phyloP scores from a whole-genome alignment of 1,140 invertebrate species.

The Dendrolimus punctatus region DNA sequence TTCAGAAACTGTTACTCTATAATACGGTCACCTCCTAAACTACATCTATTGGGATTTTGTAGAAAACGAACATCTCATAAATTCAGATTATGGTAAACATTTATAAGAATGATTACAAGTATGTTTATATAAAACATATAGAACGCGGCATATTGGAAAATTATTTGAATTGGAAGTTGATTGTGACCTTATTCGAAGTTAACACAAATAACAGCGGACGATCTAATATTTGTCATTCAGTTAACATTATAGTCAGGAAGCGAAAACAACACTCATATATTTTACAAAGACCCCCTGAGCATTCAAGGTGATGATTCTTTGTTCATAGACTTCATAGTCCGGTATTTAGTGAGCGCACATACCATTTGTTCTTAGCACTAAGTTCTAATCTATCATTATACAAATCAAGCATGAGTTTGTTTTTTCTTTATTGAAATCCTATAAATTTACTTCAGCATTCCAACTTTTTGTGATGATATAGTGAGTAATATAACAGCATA shows the following conservation, averaged over 20 bases:
- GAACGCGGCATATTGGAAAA: too few species aligned
- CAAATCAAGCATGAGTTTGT: background rate
- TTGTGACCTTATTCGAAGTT: background rate
- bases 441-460: constrained; percentile 1
- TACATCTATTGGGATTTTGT: too few species aligned
- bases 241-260: constrained; percentile 61
- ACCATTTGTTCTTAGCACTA: background rate
- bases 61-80: too few species aligned
- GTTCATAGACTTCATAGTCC: constrained; percentile 17
- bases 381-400: background rate
- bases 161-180: background rate
- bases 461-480: too few species aligned
- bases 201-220: constrained; percentile 24
- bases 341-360: background rate
- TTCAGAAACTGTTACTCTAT: too few species aligned
- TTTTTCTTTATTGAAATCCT: background rate
- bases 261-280: constrained; percentile 20
- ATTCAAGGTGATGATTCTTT: constrained; percentile 44
- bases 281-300: constrained; percentile 31
- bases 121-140: too few species aligned
- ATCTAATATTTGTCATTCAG: constrained; percentile 46
- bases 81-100: too few species aligned
- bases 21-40: too few species aligned
- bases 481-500: constrained; percentile 32
- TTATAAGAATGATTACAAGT: too few species aligned